These are phyloP conservation scores for Tetrapedia diversipes DNA, from an alignment of 2,888 invertebrate genomes.

Conservation along the genomic window DNA sequence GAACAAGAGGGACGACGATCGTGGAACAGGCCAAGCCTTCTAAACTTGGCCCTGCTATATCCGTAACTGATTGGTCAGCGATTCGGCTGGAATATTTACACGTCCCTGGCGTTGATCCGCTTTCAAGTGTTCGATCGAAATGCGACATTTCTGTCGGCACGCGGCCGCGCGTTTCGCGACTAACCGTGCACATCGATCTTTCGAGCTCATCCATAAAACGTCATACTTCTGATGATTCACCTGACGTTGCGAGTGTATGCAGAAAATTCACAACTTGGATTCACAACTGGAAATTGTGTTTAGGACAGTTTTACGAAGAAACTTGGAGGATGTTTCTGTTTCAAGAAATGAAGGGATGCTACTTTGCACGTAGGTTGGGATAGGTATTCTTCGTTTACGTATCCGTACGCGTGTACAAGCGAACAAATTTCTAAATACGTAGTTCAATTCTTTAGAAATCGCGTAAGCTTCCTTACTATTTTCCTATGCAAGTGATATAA, in stretches of 20 bases:
- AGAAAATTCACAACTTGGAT: too few species aligned
- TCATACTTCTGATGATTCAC: not conserved
- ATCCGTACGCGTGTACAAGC: too few species aligned
- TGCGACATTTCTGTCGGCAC: conserved; percentile 21
- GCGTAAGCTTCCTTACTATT: too few species aligned
- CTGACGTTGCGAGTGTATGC: too few species aligned
- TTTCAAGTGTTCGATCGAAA: conserved; percentile 24
- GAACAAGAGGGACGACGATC: not conserved
- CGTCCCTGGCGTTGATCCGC: not conserved
- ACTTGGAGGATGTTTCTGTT: too few species aligned
- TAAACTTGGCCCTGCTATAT: conserved; percentile 14
- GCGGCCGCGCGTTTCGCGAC: not conserved
- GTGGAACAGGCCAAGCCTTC: not conserved
- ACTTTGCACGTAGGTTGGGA: too few species aligned
- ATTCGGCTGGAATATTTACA: conserved; percentile 17
- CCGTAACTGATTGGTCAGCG: not conserved
- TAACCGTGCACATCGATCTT: conserved; percentile 37
- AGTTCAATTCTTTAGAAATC: too few species aligned
- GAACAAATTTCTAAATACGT: too few species aligned
- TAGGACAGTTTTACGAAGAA: too few species aligned
- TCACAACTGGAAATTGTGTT: not conserved
- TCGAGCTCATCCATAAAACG: conserved; percentile 4
- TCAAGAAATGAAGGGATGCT: too few species aligned
- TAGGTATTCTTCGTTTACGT: too few species aligned
- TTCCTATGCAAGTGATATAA: too few species aligned